A percentile compares a stretch with the other conserved stretches of the same genome.
phyloP scores from a whole-genome alignment of 2,797 vertebrate genomes.

The Scyliorhinus canicula region DNA sequence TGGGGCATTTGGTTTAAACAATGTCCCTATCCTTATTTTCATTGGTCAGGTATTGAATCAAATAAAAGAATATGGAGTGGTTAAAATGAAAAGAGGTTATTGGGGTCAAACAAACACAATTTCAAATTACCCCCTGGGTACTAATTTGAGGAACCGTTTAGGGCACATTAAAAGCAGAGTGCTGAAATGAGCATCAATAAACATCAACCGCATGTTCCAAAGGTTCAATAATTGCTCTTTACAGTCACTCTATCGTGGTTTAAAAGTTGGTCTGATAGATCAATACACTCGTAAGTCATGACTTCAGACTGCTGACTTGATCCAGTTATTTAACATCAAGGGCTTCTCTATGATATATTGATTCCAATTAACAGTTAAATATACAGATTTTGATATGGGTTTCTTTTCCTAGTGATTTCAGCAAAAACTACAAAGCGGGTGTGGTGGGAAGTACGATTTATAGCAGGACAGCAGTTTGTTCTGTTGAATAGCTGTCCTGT shows the following conservation, averaged over 20 bases:
- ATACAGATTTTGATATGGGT: background rate
- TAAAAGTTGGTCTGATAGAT: background rate
- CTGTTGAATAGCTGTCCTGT: background rate
- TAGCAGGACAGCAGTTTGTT: background rate
- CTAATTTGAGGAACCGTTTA: constrained; percentile 21
- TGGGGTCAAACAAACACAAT: constrained; percentile 3
- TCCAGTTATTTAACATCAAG: background rate
- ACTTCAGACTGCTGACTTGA: background rate
- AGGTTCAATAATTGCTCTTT: constrained; percentile 18
- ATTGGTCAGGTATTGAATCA: background rate
- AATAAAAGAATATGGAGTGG: constrained; percentile 11
- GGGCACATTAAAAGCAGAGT: constrained; percentile 9
- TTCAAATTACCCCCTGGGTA: constrained; percentile 9
- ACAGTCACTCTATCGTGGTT: background rate
- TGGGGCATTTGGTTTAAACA: background rate
- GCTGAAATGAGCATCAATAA: constrained; percentile 1
- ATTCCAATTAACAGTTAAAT: constrained; percentile 14
- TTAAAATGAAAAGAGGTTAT: constrained; percentile 15
- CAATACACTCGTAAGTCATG: constrained; percentile 6
- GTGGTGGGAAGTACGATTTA: background rate
- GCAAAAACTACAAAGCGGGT: background rate
- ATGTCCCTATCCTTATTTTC: background rate
- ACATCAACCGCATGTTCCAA: constrained; percentile 10
- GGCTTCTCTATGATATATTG: background rate
- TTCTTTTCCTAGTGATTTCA: background rate